Percentiles rank a stretch among this genome's conserved stretches.
Conservation (phyloP, 2,888 invertebrate species). For the Hipparchia semele region DNA sequence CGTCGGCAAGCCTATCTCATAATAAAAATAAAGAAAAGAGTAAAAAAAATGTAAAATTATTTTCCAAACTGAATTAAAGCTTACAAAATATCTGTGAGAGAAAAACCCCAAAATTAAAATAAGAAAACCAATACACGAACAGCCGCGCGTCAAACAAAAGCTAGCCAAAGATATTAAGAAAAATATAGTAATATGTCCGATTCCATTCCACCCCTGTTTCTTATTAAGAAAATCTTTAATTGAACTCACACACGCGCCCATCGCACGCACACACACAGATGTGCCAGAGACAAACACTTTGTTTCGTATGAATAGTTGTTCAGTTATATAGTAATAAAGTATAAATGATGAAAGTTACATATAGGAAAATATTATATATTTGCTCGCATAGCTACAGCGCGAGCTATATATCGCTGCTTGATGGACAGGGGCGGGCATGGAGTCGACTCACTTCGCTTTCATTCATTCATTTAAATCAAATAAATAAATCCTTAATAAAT, state of each 20-base stretch:
- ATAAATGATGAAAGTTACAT: constrained; percentile 82
- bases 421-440: constrained; percentile 47
- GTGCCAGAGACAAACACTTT: constrained; percentile 56
- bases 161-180: constrained; percentile 29
- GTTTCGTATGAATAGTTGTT: constrained; percentile 70
- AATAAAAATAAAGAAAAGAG: too few relatives aligned
- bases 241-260: constrained; percentile 54
- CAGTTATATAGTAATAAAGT: constrained; percentile 79
- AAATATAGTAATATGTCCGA: constrained; percentile 39
- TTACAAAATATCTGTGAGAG: neutral
- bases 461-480: neutral
- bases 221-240: constrained; percentile 80
- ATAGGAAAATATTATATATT: constrained; percentile 83
- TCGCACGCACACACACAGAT: constrained; percentile 45
- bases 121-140: neutral
- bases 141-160: constrained; percentile 19
- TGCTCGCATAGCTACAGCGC: constrained; percentile 74
- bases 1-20: too few relatives aligned
- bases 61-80: too few relatives aligned
- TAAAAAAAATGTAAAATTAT: too few relatives aligned
- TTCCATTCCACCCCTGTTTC: constrained; percentile 45
- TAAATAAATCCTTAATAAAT: too few relatives aligned
- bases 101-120: neutral
- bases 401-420: constrained; percentile 67
- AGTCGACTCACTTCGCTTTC: constrained; percentile 44